phyloP scores from a whole-genome alignment of 2,113 vertebrate genomes.

The Dendropsophus ebraccatus region DNA sequence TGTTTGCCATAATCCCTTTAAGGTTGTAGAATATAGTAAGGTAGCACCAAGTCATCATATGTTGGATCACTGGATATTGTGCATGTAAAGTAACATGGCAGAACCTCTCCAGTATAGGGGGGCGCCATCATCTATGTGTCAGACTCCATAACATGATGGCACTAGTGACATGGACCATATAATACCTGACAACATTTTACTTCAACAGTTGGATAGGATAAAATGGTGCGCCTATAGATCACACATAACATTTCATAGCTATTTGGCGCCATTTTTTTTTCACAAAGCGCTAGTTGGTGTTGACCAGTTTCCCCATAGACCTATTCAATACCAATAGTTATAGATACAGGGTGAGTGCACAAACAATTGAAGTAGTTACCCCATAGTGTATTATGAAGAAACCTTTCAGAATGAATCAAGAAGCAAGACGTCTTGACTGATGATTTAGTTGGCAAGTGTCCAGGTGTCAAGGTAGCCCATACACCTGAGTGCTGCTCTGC shows the following conservation, averaged over 20 bases:
- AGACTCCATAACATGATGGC: background rate
- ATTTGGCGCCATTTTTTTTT: too few species aligned
- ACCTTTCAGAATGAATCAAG: background rate
- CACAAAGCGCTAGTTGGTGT: too few species aligned
- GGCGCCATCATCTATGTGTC: background rate
- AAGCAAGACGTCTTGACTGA: background rate
- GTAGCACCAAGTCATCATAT: background rate
- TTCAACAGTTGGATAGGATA: too few species aligned
- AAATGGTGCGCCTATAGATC: too few species aligned
- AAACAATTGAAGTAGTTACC: background rate
- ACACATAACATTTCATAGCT: too few species aligned
- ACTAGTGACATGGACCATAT: background rate
- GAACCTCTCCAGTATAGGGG: background rate
- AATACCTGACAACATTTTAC: too few species aligned
- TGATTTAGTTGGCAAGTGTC: background rate
- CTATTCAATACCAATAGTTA: too few species aligned
- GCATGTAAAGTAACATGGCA: background rate
- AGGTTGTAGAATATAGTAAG: background rate
- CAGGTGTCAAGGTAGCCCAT: slow-evolving; percentile 3
- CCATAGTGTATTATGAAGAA: background rate
- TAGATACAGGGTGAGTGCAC: too few species aligned
- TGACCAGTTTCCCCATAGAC: too few species aligned
- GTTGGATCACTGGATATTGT: background rate
- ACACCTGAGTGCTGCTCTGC: background rate
- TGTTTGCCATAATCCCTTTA: background rate